Conservation (phyloP, 2,113 vertebrate genomes). For the Ivindomyrus marchei region DNA sequence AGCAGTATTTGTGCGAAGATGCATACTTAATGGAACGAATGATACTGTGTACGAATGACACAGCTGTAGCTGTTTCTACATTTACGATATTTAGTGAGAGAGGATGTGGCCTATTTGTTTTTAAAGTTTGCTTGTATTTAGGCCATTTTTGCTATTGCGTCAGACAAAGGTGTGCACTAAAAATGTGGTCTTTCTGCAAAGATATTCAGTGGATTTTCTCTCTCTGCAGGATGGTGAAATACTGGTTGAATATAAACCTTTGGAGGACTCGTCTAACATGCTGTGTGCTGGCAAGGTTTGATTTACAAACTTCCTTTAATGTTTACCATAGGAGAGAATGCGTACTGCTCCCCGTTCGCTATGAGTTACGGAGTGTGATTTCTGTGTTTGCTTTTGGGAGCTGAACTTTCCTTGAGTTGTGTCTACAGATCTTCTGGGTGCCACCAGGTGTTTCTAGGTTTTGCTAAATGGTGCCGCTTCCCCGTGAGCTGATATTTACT, state of each 20-base stretch:
- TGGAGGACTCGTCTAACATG: slow-evolving; percentile 87
- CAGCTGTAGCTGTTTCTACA: not conserved
- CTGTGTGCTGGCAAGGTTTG: slow-evolving; percentile 89
- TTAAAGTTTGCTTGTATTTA: not conserved
- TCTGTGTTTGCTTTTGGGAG: not conserved
- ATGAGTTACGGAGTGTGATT: not conserved
- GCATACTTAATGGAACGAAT: not conserved
- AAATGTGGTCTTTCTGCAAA: not conserved
- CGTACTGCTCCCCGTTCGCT: not conserved
- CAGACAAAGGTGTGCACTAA: not conserved
- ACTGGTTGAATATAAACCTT: slow-evolving; percentile 80
- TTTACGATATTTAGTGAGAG: not conserved
- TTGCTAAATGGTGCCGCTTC: not conserved
- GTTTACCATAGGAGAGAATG: not conserved
- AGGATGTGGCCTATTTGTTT: not conserved
- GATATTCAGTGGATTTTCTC: not conserved
- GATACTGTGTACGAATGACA: not conserved
- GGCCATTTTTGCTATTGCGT: not conserved
- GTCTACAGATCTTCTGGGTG: not conserved
- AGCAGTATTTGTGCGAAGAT: not conserved
- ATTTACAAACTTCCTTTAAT: slow-evolving; percentile 25
- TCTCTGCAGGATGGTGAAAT: slow-evolving; percentile 74
- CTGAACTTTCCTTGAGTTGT: not conserved
- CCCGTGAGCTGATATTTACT: not conserved
- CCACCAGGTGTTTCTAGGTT: not conserved